These are phyloP conservation scores for Arctopsyche grandis DNA, from an alignment of 1,140 invertebrate genomes.

Conservation along the genomic window DNA sequence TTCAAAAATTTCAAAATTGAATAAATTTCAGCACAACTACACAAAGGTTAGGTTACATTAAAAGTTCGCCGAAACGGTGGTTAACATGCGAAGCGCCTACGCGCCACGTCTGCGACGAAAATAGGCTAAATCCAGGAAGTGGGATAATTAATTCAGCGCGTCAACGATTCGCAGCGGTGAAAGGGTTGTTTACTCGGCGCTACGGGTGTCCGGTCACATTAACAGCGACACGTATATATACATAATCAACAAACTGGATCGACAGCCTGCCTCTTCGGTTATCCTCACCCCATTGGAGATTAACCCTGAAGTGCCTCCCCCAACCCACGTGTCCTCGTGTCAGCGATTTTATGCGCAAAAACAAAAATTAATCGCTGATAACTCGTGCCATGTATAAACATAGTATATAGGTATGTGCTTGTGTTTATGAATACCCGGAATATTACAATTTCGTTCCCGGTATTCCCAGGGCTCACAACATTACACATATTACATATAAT, in stretches of 20 bases:
- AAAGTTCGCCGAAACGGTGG: too few relatives aligned
- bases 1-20: too few relatives aligned
- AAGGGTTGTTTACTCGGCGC: constrained; percentile 23
- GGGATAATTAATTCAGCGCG: constrained; percentile 7
- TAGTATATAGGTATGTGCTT: too few relatives aligned
- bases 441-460: too few relatives aligned
- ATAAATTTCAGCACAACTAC: too few relatives aligned
- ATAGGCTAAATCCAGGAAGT: constrained; percentile 1
- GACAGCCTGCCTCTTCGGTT: not conserved
- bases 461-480: too few relatives aligned
- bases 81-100: not conserved
- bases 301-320: not conserved
- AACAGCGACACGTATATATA: not conserved
- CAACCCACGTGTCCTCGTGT: not conserved
- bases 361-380: too few relatives aligned
- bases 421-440: too few relatives aligned
- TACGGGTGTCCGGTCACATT: constrained; percentile 20
- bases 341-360: not conserved
- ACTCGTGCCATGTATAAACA: too few relatives aligned
- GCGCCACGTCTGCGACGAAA: not conserved
- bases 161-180: not conserved
- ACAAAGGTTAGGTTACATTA: too few relatives aligned
- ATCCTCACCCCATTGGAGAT: not conserved
- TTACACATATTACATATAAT: too few relatives aligned
- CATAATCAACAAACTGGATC: not conserved